These are phyloP conservation scores for Papilio xuthus DNA, from an alignment of 1,140 invertebrate genomes.

Conservation along the genomic window DNA sequence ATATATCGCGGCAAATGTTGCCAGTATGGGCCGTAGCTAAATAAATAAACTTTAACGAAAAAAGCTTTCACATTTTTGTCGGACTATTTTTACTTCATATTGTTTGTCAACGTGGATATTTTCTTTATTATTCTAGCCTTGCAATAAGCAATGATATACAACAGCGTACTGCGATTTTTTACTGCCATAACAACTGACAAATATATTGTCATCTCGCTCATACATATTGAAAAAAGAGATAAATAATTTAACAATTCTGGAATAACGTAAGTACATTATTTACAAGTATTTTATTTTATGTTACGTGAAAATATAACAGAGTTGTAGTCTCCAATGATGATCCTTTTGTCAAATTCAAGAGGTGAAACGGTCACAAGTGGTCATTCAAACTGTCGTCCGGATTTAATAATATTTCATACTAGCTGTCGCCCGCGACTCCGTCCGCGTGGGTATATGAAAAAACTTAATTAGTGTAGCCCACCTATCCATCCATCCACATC, in stretches of 20 bases:
- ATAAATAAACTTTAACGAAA: slow-evolving; percentile 27
- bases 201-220: no score
- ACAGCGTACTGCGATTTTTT: no score
- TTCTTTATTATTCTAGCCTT: background rate
- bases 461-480: no score
- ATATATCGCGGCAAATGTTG: slow-evolving; percentile 19
- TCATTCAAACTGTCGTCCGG: background rate
- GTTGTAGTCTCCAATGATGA: background rate
- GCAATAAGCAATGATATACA: background rate
- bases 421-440: no score
- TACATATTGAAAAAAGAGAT: no score
- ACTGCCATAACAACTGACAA: no score
- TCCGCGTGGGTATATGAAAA: no score
- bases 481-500: no score
- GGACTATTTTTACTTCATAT: slow-evolving; percentile 16
- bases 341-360: background rate
- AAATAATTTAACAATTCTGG: background rate
- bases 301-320: background rate
- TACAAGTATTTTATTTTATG: background rate
- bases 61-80: background rate
- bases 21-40: slow-evolving; percentile 6
- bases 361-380: background rate
- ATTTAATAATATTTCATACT: background rate
- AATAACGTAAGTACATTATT: no score
- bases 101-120: background rate